Base-by-base conservation (phyloP, 2,888 invertebrate species). In the Limnephilus rhombicus region DNA sequence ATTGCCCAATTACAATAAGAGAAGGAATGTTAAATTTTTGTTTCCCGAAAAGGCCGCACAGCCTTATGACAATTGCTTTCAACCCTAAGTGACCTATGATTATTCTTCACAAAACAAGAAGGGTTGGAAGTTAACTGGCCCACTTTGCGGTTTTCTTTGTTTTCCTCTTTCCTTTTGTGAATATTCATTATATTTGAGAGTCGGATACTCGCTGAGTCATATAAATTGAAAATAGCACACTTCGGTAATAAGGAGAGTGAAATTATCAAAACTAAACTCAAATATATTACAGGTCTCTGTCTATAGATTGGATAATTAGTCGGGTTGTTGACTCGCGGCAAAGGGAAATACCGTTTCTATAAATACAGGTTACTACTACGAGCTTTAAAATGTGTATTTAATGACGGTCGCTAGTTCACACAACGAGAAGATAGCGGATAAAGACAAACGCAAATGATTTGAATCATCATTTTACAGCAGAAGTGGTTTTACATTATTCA, bases 71-170 rank as follows among this genome's bases (percentile, higher is more conserved):
- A 90, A 93, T 91, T 91, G 93, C 89, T 89, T 90, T 90, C 91
- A 91, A 89, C 83, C 85, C 89, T 82, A 83, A 85, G 82, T 87
- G 93, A 90, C 93, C 92, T 91, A 90, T 93, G 93, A 93, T 93
- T 92, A 93, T 92, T 93, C 92, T 91, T 88, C 90, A 49, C 85
- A 85, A 88, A 90, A 92, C 91, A 88, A 89, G 90, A 89, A 91
- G 92, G 93, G 93, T 93, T 93, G 92, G 81, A 89, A 90, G 91
- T 91, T 88, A 92, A 91, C 90, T 81, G 80, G 92, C 49, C 91
- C 93, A 93, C 90, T 93, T 93, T 93, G 93, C 89, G 93, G 93
- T 93, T 92, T 93, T 83, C 41, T 83, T 80, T 90, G 85, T 49
- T 49, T 85, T 49, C 85, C 68, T 53, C 82, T 82, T 90, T 82